Evolutionary conservation across 92 coral and sea anemone genomes (phyloP), one percentile per base, ranked within the genome.

Genomic region (Zoanthus gigantus): DNA sequence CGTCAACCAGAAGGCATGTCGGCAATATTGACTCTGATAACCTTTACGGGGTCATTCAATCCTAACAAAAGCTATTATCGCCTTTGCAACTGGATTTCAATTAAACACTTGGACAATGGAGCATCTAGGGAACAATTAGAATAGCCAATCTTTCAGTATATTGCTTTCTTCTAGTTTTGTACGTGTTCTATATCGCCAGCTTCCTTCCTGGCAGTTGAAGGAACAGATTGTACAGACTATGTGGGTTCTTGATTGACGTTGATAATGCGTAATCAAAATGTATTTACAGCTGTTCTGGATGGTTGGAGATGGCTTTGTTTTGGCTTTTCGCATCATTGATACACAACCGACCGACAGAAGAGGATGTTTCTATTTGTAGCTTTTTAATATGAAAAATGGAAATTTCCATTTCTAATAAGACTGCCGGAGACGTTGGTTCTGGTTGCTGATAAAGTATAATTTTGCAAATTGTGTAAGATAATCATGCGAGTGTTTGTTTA

Each of bases 31-130:
- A 16, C 44, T 45, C 61, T 9, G 75, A 66, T 66, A 81, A 81
- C 85, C 85, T 47, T 46, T 75, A 28, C 63, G 42, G 85, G 85
- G 85, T 81, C 85, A 81, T 53, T 81, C 71, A 66, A 17, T 81
- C 60, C 58, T 44, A 81, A 81, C 85, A 81, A 81, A 81, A 23
- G 85, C 85, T 56, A 81, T 81, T 81, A 81, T 81, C 85, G 74
- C 61, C 85, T 63, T 81, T 81, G 46, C 85, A 81, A 81, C 85
- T 81, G 85, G 85, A 46, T 67, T 53, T 31, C 67, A 81, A 81
- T 81, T 81, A 23, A 81, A 46, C 58, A 67, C 37, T 81, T 81
- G 45, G 85, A 23, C 75, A 29, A 45, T 53, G 29, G 73, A 67
- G 29, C 18, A 17, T 46, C 60, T 16, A 45, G 46, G 18, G 42